Percentiles rank a stretch among this genome's conserved stretches.
These are phyloP conservation scores for Anaspis maculata DNA, from an alignment of 2,888 invertebrate species.

Conservation along the genomic window DNA sequence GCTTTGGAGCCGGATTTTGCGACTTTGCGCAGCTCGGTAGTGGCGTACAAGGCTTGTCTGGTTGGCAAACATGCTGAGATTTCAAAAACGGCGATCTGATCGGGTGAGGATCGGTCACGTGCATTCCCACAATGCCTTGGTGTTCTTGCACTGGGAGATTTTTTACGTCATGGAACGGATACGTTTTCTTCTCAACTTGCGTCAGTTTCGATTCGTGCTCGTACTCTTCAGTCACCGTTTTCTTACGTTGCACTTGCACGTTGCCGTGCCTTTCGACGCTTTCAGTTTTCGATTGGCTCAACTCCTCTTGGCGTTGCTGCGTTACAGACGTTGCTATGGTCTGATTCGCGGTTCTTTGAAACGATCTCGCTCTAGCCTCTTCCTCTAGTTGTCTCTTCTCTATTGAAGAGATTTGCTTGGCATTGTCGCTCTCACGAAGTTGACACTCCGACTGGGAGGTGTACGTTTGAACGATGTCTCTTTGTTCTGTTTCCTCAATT, in stretches of 20 bases:
- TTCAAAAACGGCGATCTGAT: constrained; percentile 22
- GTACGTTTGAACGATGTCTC: not conserved
- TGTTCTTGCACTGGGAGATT: constrained; percentile 23
- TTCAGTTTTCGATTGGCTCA: constrained; percentile 26
- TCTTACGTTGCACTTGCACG: constrained; percentile 55
- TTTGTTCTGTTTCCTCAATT: not conserved
- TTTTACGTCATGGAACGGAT: constrained; percentile 30
- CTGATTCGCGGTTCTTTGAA: constrained; percentile 10
- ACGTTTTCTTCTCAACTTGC: constrained; percentile 49
- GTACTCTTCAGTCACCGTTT: constrained; percentile 58
- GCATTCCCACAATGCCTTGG: constrained; percentile 25
- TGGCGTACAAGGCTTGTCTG: constrained; percentile 1
- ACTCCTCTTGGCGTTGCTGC: constrained; percentile 27
- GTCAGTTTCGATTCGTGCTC: constrained; percentile 58
- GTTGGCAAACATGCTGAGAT: constrained; percentile 2
- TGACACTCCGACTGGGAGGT: not conserved
- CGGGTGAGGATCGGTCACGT: constrained; percentile 36
- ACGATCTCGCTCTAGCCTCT: constrained; percentile 8
- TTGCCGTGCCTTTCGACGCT: constrained; percentile 25
- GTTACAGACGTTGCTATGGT: constrained; percentile 26
- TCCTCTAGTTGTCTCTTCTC: constrained; percentile 5
- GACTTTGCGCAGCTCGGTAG: constrained; percentile 2
- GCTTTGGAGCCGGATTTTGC: too few species aligned
- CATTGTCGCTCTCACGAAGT: not conserved
- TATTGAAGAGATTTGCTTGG: constrained; percentile 4